Conservation (phyloP, 2,113 vertebrate species). For the Cottus gobio region DNA sequence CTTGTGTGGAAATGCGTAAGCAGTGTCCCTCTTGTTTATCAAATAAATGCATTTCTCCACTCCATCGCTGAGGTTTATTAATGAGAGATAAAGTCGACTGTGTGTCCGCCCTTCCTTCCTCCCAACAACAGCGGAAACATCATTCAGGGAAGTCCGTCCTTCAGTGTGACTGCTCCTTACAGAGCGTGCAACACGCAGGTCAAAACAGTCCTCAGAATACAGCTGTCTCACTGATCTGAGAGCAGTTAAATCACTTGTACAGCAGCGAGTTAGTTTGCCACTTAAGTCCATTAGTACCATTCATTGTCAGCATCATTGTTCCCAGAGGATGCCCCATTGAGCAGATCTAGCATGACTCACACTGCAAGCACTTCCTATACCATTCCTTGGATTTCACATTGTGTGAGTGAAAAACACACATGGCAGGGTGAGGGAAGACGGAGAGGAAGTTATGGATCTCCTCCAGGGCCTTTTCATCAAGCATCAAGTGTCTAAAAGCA, state of each 20-base stretch:
- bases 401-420: constrained; percentile 19
- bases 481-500: constrained; percentile 22
- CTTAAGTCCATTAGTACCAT: constrained; percentile 50
- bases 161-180: constrained; percentile 40
- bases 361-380: constrained; percentile 69
- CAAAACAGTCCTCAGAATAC: background rate
- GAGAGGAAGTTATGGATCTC: constrained; percentile 55
- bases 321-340: constrained; percentile 73
- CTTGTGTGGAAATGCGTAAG: constrained; percentile 76
- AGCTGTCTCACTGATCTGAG: background rate
- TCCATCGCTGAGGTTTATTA: constrained; percentile 67
- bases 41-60: constrained; percentile 59
- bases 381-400: constrained; percentile 68
- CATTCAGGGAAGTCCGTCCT: constrained; percentile 66
- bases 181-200: background rate
- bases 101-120: constrained; percentile 78
- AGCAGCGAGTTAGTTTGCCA: constrained; percentile 45
- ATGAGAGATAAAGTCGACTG: constrained; percentile 68
- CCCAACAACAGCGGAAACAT: constrained; percentile 66
- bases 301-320: constrained; percentile 69
- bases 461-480: constrained; percentile 44
- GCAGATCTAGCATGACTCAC: constrained; percentile 62
- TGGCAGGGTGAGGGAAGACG: constrained; percentile 20
- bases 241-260: constrained; percentile 17
- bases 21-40: constrained; percentile 70